Percentiles rank a stretch among this genome's conserved stretches.
phyloP scores from a whole-genome alignment of 2,113 vertebrate species.

The Rhabdomys dilectus region DNA sequence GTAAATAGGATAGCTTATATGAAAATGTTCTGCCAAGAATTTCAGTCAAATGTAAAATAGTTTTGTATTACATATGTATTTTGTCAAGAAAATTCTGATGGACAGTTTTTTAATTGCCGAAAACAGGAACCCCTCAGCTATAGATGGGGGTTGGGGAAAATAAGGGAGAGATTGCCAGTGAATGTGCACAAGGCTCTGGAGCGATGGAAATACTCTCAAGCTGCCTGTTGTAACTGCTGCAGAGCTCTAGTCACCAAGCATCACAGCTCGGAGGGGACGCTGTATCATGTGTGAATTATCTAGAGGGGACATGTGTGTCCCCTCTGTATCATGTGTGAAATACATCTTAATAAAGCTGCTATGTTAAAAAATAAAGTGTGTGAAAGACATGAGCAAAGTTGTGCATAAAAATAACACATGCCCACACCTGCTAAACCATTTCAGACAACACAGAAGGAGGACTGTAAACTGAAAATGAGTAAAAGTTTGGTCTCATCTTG shows the following conservation, averaged over 20 bases:
- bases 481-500: constrained; percentile 51
- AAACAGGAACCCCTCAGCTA: not conserved
- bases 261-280: not conserved
- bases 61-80: not conserved
- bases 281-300: no score
- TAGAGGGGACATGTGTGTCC: no score
- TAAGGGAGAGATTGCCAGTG: not conserved
- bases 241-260: not conserved
- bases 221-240: not conserved
- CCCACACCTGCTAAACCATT: constrained; percentile 46
- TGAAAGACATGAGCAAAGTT: constrained; percentile 33
- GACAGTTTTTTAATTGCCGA: not conserved
- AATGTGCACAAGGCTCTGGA: not conserved
- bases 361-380: not conserved
- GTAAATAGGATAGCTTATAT: not conserved
- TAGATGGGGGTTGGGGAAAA: not conserved
- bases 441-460: constrained; percentile 57
- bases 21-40: not conserved
- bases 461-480: constrained; percentile 10
- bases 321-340: not conserved
- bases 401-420: constrained; percentile 48
- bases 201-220: not conserved
- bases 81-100: not conserved
- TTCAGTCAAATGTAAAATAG: not conserved
- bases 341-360: not conserved